phyloP scores from a whole-genome alignment of 92 coral and sea anemone genomes.

The Isaurus tuberculatus region DNA sequence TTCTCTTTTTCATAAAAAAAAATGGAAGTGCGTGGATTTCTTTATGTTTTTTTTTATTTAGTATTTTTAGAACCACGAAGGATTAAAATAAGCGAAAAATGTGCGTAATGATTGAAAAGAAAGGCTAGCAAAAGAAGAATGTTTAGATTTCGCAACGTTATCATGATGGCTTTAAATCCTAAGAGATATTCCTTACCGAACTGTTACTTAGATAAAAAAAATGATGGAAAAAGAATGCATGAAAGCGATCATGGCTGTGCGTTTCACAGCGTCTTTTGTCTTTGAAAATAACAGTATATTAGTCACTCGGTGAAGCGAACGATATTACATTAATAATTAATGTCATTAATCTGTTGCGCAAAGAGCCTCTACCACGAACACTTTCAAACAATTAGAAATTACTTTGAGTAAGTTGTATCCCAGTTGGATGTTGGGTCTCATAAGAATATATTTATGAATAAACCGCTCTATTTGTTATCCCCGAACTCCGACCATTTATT shows the following conservation, averaged over 20 bases:
- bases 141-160: slow-evolving; percentile 3
- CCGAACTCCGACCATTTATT: not conserved
- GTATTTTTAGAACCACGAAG: slow-evolving; percentile 14
- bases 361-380: not conserved
- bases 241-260: slow-evolving; percentile 1
- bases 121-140: not conserved
- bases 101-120: not conserved
- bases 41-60: not conserved
- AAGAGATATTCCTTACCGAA: not conserved
- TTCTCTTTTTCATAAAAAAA: slow-evolving; percentile 9
- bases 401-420: not conserved
- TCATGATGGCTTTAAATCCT: not conserved
- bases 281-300: slow-evolving; percentile 8
- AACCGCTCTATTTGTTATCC: not conserved
- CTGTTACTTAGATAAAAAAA: slow-evolving; percentile 9
- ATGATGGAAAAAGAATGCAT: not conserved
- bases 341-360: slow-evolving; percentile 30
- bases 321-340: slow-evolving; percentile 41
- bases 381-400: not conserved
- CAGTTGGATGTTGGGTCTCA: slow-evolving; percentile 10
- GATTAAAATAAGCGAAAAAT: slow-evolving; percentile 22
- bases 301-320: slow-evolving; percentile 10
- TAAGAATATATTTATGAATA: not conserved
- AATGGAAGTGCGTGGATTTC: slow-evolving; percentile 10
- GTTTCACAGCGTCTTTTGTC: slow-evolving; percentile 20